Percentiles rank a stretch among this genome's conserved stretches.
Conservation (phyloP, 2,113 vertebrate species). For the Rhinopomastus cyanomelas region DNA sequence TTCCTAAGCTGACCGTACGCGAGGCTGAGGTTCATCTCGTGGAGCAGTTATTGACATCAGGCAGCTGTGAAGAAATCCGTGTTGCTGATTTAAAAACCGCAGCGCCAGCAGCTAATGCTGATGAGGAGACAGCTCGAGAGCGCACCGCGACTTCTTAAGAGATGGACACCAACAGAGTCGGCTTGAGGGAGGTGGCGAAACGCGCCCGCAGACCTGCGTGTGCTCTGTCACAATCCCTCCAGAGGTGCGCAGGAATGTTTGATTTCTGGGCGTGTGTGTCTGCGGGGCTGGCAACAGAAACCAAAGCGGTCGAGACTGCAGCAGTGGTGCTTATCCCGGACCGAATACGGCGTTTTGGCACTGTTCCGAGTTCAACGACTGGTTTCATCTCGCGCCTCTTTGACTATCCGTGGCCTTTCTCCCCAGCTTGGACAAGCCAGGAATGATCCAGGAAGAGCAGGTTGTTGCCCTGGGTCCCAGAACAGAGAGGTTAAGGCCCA, state of each 20-base stretch:
- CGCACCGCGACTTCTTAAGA: slow-evolving; percentile 3
- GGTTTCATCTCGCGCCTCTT: neutral
- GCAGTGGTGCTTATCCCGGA: neutral
- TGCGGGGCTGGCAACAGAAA: neutral
- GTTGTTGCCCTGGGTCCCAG: neutral
- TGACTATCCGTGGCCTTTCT: neutral
- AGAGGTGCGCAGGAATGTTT: slow-evolving; percentile 26
- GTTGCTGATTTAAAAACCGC: neutral
- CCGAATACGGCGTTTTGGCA: neutral
- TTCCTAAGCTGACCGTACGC: neutral
- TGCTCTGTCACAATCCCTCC: slow-evolving; percentile 21
- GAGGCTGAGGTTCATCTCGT: neutral
- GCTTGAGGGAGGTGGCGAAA: neutral
- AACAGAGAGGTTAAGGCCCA: neutral
- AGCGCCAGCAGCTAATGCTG: neutral
- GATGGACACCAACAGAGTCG: neutral
- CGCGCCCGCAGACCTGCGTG: neutral
- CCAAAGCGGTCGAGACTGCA: neutral
- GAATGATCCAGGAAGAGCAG: neutral
- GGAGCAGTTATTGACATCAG: neutral
- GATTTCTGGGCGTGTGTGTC: slow-evolving; percentile 33
- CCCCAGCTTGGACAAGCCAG: fast-evolving
- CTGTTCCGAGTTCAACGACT: neutral
- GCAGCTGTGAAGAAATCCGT: slow-evolving; percentile 15
- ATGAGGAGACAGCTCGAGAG: slow-evolving; percentile 25